Evolutionary conservation across 2,113 vertebrate genomes (phyloP).

Genomic region (Ellobius talpinus): DNA sequence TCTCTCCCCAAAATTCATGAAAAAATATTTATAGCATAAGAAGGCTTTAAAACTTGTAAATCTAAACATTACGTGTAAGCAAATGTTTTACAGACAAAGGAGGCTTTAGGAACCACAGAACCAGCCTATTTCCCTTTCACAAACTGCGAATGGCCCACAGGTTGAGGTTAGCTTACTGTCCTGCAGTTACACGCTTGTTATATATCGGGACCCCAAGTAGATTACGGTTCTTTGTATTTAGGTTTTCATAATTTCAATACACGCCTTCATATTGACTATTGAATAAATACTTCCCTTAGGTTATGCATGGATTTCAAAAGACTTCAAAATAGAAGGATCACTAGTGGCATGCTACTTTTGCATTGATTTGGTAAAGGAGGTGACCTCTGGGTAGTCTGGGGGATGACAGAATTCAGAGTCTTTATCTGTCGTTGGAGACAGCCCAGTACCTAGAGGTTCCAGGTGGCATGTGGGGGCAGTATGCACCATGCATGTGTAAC

Average conservation of each 20-base stretch:
- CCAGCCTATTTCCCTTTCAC: background rate
- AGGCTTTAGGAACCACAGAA: background rate
- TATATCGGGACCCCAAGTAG: background rate
- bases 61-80: conserved; percentile 6
- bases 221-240: background rate
- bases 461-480: background rate
- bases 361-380: background rate
- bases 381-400: background rate
- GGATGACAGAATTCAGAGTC: background rate
- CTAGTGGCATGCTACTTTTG: background rate
- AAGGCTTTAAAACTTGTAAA: conserved; percentile 18
- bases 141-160: background rate
- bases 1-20: too few species aligned
- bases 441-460: background rate
- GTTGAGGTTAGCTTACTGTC: background rate
- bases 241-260: background rate
- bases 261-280: background rate
- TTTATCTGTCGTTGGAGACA: background rate
- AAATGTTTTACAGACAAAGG: conserved; percentile 37
- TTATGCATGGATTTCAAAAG: background rate
- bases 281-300: background rate
- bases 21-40: background rate
- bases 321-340: background rate
- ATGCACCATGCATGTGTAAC: accelerated
- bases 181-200: background rate